Conservation (phyloP, 2,113 vertebrate species). For the Colossoma macropomum region DNA sequence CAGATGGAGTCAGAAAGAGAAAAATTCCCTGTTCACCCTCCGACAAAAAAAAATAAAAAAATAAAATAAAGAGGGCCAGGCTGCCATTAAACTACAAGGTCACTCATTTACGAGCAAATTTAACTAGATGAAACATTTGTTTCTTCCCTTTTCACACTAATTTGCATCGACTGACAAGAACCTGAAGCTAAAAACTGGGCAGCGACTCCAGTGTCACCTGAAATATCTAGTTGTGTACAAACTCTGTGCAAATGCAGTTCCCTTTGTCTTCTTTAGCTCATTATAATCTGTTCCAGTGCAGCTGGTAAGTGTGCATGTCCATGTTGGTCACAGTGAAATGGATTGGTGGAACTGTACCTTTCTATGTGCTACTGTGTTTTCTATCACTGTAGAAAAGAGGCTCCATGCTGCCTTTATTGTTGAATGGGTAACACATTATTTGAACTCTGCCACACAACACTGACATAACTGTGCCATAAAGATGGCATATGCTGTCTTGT, state of each 20-base stretch:
- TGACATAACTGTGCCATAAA: too few species aligned
- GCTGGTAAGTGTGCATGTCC: too few species aligned
- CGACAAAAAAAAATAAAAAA: neutral
- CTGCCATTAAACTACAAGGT: constrained; percentile 59
- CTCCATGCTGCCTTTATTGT: too few species aligned
- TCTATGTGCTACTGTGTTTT: too few species aligned
- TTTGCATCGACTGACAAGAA: neutral
- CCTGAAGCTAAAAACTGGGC: neutral
- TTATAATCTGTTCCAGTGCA: too few species aligned
- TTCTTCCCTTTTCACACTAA: neutral
- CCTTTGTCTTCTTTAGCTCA: too few species aligned
- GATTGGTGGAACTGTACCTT: too few species aligned
- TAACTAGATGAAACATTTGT: constrained; percentile 19
- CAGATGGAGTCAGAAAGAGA: constrained; percentile 51
- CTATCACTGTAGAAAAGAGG: too few species aligned
- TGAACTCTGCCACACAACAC: too few species aligned
- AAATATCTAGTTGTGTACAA: neutral
- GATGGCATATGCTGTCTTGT: too few species aligned
- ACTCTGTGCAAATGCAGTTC: neutral
- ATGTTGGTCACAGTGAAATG: too few species aligned
- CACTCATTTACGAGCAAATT: constrained; percentile 43
- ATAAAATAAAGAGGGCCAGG: neutral
- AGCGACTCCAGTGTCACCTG: neutral
- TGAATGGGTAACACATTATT: too few species aligned
- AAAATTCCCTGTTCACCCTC: constrained; percentile 13